Evolutionary conservation across 2,797 vertebrate species (phyloP), one percentile per base, ranked within the genome.

Genomic region (Hoplostethus atlanticus): DNA sequence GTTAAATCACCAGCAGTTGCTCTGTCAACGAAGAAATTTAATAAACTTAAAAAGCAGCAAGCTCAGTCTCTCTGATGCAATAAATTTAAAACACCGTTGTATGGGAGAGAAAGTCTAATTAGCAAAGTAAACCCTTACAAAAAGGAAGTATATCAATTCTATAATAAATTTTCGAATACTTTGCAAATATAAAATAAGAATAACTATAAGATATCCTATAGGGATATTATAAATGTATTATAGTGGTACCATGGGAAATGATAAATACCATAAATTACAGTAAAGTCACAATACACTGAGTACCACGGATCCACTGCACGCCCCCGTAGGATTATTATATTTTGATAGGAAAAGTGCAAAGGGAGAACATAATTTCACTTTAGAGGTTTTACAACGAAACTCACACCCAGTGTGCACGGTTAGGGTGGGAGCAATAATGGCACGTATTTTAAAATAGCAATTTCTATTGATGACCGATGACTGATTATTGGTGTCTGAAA

Each of bases 41-140:
- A 76, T 84, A 55, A 64, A 73, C 12, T 55, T 56, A 64, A 63
- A 81, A 76, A 1, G 6, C 64, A 77, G 8, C 38, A 53, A 44
- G 42, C 64, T 69, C 13, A 1, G 28, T 47, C 42, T 68, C 52
- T 69, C 44, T 44, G 47, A 64, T 75, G 74, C 53, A 69, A 70
- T 83, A 76, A 47, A 80, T 76, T 75, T 1, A 71, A 47, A 13
- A 40, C 53, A 30, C 12, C 55, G 64, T 63, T 71, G 57, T 77
- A 80, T 64, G 68, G 55, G 48, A 68, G 51, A 79, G 69, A 62
- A 81, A 79, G 68, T 71, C 12, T n/a, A 76, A 76, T 85, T 63
- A 53, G 10, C 51, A 7, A 59, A 12, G 40, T 21, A 76, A 81
- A 87, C 61, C 50, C 67, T 81, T 66, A 72, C 46, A 60, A 66